A percentile compares a stretch with the other conserved stretches of the same genome.
phyloP scores from a whole-genome alignment of 2,888 invertebrate genomes.

The Malthinus seriepunctatus region DNA sequence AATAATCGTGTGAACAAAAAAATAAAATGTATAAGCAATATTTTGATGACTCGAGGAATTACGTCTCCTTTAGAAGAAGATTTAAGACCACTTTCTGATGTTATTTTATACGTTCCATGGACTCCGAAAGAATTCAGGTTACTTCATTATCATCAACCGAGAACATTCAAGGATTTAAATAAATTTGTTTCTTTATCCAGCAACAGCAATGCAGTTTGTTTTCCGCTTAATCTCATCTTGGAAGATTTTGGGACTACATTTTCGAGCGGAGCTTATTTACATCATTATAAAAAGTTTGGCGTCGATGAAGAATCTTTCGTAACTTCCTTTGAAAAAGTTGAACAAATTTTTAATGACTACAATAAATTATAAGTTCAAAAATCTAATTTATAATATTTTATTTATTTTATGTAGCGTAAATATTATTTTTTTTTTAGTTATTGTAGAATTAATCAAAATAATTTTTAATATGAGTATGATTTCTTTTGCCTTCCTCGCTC shows the following conservation, averaged over 20 bases:
- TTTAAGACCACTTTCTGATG: constrained; percentile 42
- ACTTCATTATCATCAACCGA: constrained; percentile 49
- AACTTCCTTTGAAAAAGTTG: constrained; percentile 56
- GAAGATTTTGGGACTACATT: constrained; percentile 57
- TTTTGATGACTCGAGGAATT: constrained; percentile 53
- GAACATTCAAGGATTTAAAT: constrained; percentile 50
- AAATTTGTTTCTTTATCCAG: constrained; percentile 54
- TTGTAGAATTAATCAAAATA: too few relatives aligned
- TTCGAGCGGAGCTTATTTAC: constrained; percentile 56
- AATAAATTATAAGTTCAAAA: constrained; percentile 43
- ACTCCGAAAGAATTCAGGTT: constrained; percentile 45
- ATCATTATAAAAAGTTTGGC: constrained; percentile 57
- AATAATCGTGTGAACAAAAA: background rate
- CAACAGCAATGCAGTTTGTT: constrained; percentile 54
- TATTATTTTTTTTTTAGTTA: too few relatives aligned
- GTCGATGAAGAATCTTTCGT: constrained; percentile 56
- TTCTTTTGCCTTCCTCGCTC: too few relatives aligned
- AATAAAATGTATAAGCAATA: constrained; percentile 45
- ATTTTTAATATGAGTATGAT: too few relatives aligned
- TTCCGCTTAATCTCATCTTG: constrained; percentile 50
- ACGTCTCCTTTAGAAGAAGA: constrained; percentile 38
- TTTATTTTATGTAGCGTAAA: too few relatives aligned
- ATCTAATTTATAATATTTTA: too few relatives aligned
- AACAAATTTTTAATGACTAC: constrained; percentile 55
- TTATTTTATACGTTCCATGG: constrained; percentile 52